Conservation (phyloP, 2,113 vertebrate genomes). For the Onychorhynchus coronatus region DNA sequence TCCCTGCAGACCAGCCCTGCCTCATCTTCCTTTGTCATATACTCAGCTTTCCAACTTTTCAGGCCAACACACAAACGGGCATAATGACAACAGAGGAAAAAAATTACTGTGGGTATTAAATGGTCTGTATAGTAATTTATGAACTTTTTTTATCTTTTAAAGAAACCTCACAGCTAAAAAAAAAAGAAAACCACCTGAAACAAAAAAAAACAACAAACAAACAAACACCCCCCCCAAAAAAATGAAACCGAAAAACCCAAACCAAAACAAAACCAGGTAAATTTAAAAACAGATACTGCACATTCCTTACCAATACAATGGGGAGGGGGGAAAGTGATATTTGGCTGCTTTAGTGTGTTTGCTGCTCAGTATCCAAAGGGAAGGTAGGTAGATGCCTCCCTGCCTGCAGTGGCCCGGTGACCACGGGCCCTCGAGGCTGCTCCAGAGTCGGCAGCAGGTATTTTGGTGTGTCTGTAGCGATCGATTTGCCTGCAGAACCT, state of each 20-base stretch:
- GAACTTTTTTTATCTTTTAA: not conserved
- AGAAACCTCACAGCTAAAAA: not conserved
- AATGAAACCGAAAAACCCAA: not conserved
- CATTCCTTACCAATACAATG: not conserved
- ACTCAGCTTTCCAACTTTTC: not conserved
- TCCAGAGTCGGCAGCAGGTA: not conserved
- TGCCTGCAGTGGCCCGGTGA: not conserved
- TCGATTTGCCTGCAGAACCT: not conserved
- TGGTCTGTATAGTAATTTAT: not conserved
- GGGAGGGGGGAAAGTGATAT: fast-evolving
- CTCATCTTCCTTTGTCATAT: not conserved
- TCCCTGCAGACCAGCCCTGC: not conserved
- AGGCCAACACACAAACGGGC: not conserved
- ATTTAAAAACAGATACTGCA: not conserved
- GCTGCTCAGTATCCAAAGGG: not conserved
- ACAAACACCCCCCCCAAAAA: no score
- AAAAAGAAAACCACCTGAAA: not conserved
- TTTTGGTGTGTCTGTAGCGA: not conserved
- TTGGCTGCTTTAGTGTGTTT: not conserved
- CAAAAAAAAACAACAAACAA: not conserved
- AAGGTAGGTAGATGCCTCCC: fast-evolving
- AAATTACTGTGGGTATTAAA: not conserved
- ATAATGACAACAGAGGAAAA: not conserved
- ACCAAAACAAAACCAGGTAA: not conserved
- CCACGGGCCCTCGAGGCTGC: no score